These are phyloP conservation scores for Perca fluviatilis DNA, from an alignment of 2,113 vertebrate species.

Conservation along the genomic window DNA sequence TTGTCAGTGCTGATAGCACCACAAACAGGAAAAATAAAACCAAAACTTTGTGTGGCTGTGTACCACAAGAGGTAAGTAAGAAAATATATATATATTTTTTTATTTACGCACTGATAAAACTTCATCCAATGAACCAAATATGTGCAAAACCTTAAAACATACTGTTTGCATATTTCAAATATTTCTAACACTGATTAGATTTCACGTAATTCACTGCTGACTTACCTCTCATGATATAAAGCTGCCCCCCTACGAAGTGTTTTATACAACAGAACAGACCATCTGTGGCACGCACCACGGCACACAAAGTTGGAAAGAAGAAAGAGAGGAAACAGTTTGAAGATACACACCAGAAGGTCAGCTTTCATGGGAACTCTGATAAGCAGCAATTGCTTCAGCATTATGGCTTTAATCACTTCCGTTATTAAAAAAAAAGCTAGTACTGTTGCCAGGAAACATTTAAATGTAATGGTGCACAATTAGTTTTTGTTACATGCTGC, in stretches of 20 bases:
- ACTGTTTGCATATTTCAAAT: not conserved
- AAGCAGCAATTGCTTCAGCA: constrained; percentile 18
- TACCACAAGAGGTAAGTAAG: no score
- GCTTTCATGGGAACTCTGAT: constrained; percentile 19
- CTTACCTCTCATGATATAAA: constrained; percentile 99
- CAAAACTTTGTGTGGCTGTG: not conserved
- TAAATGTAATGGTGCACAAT: constrained; percentile 27
- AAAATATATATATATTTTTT: no score
- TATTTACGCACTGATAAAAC: not conserved
- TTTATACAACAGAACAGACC: constrained; percentile 99
- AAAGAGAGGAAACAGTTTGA: constrained; percentile 49
- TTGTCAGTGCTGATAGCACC: not conserved
- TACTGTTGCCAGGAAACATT: constrained; percentile 26
- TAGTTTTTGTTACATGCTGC: constrained; percentile 10
- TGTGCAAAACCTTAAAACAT: not conserved
- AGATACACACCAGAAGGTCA: constrained; percentile 38
- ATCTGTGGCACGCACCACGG: constrained; percentile 82
- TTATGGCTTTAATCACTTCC: constrained; percentile 19
- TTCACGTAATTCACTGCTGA: constrained; percentile 23
- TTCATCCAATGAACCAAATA: not conserved
- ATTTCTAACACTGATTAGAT: not conserved
- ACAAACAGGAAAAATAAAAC: not conserved
- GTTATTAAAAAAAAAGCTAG: constrained; percentile 26
- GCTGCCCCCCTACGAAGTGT: constrained; percentile 99
- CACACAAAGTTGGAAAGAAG: constrained; percentile 64